Conservation (phyloP, 2,797 vertebrate species). For the Pseudochaenichthys georgianus region DNA sequence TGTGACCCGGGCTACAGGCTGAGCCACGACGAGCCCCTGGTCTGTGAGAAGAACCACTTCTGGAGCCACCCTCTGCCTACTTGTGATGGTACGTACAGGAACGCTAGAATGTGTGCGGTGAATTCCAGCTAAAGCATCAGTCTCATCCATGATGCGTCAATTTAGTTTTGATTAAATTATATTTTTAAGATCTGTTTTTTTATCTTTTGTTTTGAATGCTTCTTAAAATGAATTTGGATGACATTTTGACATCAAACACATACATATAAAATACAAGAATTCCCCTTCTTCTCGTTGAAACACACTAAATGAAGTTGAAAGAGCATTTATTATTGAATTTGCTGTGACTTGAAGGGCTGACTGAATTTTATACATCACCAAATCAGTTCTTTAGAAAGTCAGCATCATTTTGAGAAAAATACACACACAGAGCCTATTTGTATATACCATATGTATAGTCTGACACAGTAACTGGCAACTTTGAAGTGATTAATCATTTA, state of each 20-base stretch:
- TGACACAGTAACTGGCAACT: not conserved
- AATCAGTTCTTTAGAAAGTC: not conserved
- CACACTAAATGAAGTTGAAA: not conserved
- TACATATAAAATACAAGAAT: not conserved
- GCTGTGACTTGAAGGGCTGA: not conserved
- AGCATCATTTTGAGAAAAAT: not conserved
- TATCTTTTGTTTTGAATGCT: not conserved
- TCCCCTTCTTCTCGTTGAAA: not conserved
- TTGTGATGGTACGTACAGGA: constrained; percentile 90
- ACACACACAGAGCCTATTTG: not conserved
- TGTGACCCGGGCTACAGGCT: constrained; percentile 95
- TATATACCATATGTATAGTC: not conserved
- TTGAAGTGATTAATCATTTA: too few relatives aligned
- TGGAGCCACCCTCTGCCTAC: constrained; percentile 97
- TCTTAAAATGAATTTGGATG: not conserved
- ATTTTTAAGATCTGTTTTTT: not conserved
- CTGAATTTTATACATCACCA: not conserved
- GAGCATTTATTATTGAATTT: not conserved
- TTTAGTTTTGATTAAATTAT: not conserved
- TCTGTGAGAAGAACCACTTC: constrained; percentile 98
- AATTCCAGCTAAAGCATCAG: not conserved
- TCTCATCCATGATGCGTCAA: not conserved
- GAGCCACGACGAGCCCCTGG: constrained; percentile 93
- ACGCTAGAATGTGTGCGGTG: too few relatives aligned
- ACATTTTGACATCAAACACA: not conserved